Base-by-base conservation (phyloP, 1,140 invertebrate genomes). In the Bemisia tabaci region DNA sequence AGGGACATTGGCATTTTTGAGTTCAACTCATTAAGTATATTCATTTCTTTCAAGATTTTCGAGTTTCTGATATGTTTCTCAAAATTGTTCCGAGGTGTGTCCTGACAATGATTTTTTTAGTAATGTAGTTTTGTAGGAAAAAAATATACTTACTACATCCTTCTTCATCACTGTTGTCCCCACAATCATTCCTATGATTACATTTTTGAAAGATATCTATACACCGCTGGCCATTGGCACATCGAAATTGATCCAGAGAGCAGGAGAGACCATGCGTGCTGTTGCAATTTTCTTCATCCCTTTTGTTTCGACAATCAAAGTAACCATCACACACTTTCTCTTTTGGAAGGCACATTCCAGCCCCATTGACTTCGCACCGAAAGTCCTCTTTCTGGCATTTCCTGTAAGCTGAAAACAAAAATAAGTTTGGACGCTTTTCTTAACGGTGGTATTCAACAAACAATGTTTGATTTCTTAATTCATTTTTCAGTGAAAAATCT, bases 241-340 rank as follows among this genome's bases (percentile, higher is more conserved):
- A 96, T 33, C 91, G 83, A 79, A 94, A 95, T 81, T 95, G 91
- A 78, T 94, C 91, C 68, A 94, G 79, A 60, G 85, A 82, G 73
- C 92, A 95, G 23, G 87, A 81, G 5, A 84, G 76, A n/a, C 82
- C 86, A 62, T 75, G 73, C 2, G 80, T 76, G 22, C 76, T 62
- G 22, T 73, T 70, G 75, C 93, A 95, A 63, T 84, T 85, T 62
- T 89, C 84, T 75, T 96, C 94, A 73, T 96, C 94, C 63, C 83
- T 85, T 48, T 89, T 85, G 69, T 91, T 92, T 59, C 94, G 82
- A 76, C 94, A 97, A 75, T 95, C 91, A 71, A 81, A 77, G 75
- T 90, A 94, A 68, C 93, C 94, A 73, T 97, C 90, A 78, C 94
- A 96, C 74, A 83, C 87, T 76, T 94, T 94, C 68, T 88, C 85